Evolutionary conservation across 2,113 vertebrate genomes (phyloP), one percentile per base, ranked within the genome.

Genomic region (Falco punctatus): DNA sequence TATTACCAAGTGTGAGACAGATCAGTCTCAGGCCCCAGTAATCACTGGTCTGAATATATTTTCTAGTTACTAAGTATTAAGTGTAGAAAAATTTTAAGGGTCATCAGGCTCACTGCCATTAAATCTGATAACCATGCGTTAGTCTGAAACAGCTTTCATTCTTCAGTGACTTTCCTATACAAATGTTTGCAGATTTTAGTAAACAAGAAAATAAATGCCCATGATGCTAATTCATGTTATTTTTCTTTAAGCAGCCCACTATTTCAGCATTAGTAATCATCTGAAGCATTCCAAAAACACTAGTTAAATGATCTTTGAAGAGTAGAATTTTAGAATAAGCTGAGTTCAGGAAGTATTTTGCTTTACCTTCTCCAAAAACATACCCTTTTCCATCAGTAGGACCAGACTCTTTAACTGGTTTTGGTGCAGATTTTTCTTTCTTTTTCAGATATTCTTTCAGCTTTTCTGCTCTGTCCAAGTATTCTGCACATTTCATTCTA

Each of bases 371-470:
- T 66, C 67, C 51, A 81, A 54, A 82, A 73, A 97, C 98, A 84
- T 98, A 99, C 99, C 99, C 99, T 98, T 99, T 99, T 94, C 99
- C 99, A 51, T 99, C 99, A 62, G 96, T 16, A 80, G 98, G 67
- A 73, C 97, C 97, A 14, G 99, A 98, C 94, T 99, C 99, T 97
- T 99, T 99, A 66, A 99, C 98, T 33, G 99, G 99, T 95, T 99
- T 99, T 64, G 98, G 98, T 33, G 98, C 82, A 52, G 97, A 97
- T 57, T 98, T 99, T 88, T 99, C 99, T 92, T 95, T 99, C 94
- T 99, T 99, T 97, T 99, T 99, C 93, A 99, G 97, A 96, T 99
- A 98, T 38, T 99, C 99, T 89, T 99, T 99, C 81, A 99, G 97
- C 90, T 99, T 99, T 97, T 99, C 99, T 55, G 99, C 99, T 98